phyloP scores from a whole-genome alignment of 2,888 invertebrate genomes.

The Heliconius sara region DNA sequence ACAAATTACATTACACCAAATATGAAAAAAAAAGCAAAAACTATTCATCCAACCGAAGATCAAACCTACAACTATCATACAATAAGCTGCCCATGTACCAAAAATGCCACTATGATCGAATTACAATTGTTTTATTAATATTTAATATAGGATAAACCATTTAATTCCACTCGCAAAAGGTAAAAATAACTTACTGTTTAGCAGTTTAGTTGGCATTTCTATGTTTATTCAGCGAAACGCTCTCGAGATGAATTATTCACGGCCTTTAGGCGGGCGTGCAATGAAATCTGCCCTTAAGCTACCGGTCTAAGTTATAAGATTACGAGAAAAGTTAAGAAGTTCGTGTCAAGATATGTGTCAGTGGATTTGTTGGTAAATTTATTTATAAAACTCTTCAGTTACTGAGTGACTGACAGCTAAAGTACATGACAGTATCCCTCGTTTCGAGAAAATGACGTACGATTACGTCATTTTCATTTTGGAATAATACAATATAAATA shows the following conservation, averaged over 20 bases:
- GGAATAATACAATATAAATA: too few relatives aligned
- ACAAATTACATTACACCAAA: too few relatives aligned
- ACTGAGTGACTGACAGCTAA: too few relatives aligned
- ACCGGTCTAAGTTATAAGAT: conserved; percentile 37
- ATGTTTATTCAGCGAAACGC: conserved; percentile 55
- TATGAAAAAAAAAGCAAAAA: too few relatives aligned
- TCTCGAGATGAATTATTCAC: conserved; percentile 57
- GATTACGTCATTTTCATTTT: too few relatives aligned
- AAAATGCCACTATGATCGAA: background rate
- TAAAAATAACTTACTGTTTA: conserved; percentile 53
- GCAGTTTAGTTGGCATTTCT: conserved; percentile 49
- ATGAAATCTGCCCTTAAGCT: conserved; percentile 53
- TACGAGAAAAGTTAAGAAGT: background rate
- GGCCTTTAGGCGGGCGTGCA: conserved; percentile 50
- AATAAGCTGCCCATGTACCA: too few relatives aligned
- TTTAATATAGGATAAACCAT: conserved; percentile 36
- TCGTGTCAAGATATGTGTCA: background rate
- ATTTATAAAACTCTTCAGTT: too few relatives aligned
- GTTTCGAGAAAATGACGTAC: too few relatives aligned
- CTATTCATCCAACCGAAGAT: too few relatives aligned
- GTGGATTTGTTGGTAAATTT: background rate
- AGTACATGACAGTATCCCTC: too few relatives aligned
- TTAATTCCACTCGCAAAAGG: conserved; percentile 46
- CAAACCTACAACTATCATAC: too few relatives aligned
- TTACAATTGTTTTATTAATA: background rate